Base-by-base conservation (phyloP, 2,113 vertebrate species). In the Callopanchax toddi region DNA sequence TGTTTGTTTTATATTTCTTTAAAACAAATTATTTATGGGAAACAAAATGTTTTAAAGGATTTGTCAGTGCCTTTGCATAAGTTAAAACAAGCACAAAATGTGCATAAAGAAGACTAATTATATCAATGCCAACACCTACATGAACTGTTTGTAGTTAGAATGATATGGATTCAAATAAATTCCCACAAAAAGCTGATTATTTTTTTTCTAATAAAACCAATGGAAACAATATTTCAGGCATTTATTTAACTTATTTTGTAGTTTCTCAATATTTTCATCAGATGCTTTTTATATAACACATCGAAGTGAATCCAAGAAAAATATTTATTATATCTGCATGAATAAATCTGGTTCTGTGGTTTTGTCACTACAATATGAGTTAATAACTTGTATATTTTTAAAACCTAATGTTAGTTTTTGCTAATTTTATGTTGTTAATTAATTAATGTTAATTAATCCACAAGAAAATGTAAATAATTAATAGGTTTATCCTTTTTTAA, bases 281-380 rank as follows among this genome's bases (percentile, higher is more conserved):
- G 20, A 20, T 20, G 29, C 29, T 39, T 58, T 11, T 56, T 20
- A 15, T 71, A 55, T n/a, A 50, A 51, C 20, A 26, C 26, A 5
- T 60, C 49, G 1, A 20, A 15, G 7, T 43, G 5, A 55, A 20
- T 44, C 71, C n/a, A n/a, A n/a, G n/a, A n/a, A n/a, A n/a, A n/a
- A n/a, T 63, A 65, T 56, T 46, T 21, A 60, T 70, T 59, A 16
- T 12, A 67, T 73, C 65, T 48, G 50, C 34, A 67, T 37, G 29
- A 23, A 51, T 75, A 16, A 44, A 44, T 66, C 55, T 65, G 4
- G 29, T 49, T 51, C 26, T 40, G 17, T 65, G 4, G 29, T 49
- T 51, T 34, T 40, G 17, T 59, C 32, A 62, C 13, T n/a, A n/a
- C 29, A 67, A 18, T 25, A 58, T n/a, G 22, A 58, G 43, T 62